Evolutionary conservation across 2,113 vertebrate genomes (phyloP).

Genomic region (Poecile atricapillus): DNA sequence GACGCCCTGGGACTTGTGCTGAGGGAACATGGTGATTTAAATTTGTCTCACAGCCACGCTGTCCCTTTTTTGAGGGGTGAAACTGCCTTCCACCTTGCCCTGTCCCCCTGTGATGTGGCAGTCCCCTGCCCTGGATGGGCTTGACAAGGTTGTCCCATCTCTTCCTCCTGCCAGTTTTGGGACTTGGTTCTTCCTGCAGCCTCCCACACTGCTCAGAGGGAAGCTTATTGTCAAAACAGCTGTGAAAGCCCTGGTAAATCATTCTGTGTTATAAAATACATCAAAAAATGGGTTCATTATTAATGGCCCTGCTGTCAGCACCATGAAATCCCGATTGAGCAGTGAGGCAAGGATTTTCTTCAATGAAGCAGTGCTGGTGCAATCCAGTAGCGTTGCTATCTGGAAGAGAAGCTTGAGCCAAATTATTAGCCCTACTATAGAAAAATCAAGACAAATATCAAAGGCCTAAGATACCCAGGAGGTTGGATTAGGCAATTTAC

Average conservation of each 20-base stretch:
- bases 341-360: background rate
- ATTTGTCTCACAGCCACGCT: background rate
- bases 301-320: background rate
- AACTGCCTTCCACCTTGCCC: background rate
- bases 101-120: background rate
- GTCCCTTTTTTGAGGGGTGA: background rate
- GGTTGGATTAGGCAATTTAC: background rate
- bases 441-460: slow-evolving; percentile 1
- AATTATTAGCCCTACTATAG: background rate
- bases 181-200: background rate
- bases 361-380: background rate
- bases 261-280: background rate
- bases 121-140: background rate
- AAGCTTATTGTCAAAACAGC: background rate
- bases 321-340: background rate
- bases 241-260: background rate
- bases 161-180: background rate
- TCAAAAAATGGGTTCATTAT: background rate
- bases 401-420: background rate
- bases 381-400: background rate
- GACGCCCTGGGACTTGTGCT: background rate
- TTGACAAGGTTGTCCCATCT: background rate
- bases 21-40: accelerated
- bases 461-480: background rate
- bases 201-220: background rate